phyloP scores from a whole-genome alignment of 2,888 invertebrate species.

The Listrodromus nycthemerus region DNA sequence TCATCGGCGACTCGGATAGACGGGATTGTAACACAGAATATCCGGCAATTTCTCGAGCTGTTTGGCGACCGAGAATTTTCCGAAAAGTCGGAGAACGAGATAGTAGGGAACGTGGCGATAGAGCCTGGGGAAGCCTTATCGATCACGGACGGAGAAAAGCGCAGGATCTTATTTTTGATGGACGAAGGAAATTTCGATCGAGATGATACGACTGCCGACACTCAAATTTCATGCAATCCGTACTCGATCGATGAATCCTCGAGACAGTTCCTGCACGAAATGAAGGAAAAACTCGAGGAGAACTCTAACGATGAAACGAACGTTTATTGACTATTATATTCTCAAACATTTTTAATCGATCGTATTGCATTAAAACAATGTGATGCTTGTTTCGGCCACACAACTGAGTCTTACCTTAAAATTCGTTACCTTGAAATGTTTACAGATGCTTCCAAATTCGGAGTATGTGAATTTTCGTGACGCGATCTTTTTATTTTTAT shows the following conservation, averaged over 20 bases:
- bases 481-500: neutral
- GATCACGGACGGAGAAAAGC: conserved; percentile 26
- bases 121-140: neutral
- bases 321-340: conserved; percentile 21
- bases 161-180: neutral
- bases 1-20: conserved; percentile 56
- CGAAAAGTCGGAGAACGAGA: neutral
- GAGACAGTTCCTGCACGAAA: neutral
- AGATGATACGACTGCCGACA: neutral
- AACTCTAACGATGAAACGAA: neutral
- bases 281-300: conserved; percentile 11
- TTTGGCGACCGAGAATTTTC: conserved; percentile 11
- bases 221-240: neutral
- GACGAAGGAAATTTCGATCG: neutral
- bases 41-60: conserved; percentile 68
- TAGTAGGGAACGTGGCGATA: neutral
- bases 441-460: neutral
- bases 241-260: conserved; percentile 22
- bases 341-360: conserved; percentile 3
- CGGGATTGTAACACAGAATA: conserved; percentile 69
- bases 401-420: neutral
- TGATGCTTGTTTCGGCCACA: neutral
- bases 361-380: neutral
- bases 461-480: neutral
- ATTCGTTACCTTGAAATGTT: neutral